Conservation (phyloP, 2,888 invertebrate species). For the Luperina testacea region DNA sequence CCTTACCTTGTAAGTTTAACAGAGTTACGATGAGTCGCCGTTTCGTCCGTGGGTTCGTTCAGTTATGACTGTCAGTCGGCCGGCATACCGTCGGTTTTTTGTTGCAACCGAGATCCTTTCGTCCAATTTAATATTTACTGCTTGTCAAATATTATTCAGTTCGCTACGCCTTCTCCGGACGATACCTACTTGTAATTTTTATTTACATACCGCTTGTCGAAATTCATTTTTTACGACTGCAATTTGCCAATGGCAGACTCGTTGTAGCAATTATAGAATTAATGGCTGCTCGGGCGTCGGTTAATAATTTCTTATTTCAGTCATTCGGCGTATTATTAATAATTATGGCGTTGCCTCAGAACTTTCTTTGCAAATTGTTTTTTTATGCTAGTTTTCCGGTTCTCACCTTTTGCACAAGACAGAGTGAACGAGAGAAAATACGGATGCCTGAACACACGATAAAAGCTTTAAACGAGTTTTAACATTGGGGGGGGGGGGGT, state of each 20-base stretch:
- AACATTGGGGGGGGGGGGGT: not conserved
- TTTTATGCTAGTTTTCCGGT: constrained; percentile 14
- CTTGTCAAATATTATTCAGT: constrained; percentile 84
- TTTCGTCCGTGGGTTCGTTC: constrained; percentile 70
- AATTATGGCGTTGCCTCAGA: constrained; percentile 21
- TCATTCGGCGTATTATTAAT: constrained; percentile 35
- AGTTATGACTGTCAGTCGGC: constrained; percentile 76
- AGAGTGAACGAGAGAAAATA: not conserved
- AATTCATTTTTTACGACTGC: constrained; percentile 78
- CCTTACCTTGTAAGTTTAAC: constrained; percentile 81
- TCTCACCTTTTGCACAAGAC: constrained; percentile 1
- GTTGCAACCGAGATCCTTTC: constrained; percentile 76
- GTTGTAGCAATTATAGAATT: constrained; percentile 74
- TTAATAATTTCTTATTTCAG: constrained; percentile 69
- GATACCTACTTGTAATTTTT: constrained; percentile 80
- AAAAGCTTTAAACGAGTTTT: not conserved
- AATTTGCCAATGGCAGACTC: constrained; percentile 75
- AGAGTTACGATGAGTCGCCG: constrained; percentile 82
- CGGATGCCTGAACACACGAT: not conserved
- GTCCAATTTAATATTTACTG: constrained; percentile 85
- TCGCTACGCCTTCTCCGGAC: constrained; percentile 76
- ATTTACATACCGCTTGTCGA: constrained; percentile 78
- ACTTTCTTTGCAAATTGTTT: constrained; percentile 20
- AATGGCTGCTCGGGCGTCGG: constrained; percentile 61
- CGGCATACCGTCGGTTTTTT: constrained; percentile 77